These are phyloP conservation scores for Cantharis lateralis DNA, from an alignment of 2,888 invertebrate species.

Conservation along the genomic window DNA sequence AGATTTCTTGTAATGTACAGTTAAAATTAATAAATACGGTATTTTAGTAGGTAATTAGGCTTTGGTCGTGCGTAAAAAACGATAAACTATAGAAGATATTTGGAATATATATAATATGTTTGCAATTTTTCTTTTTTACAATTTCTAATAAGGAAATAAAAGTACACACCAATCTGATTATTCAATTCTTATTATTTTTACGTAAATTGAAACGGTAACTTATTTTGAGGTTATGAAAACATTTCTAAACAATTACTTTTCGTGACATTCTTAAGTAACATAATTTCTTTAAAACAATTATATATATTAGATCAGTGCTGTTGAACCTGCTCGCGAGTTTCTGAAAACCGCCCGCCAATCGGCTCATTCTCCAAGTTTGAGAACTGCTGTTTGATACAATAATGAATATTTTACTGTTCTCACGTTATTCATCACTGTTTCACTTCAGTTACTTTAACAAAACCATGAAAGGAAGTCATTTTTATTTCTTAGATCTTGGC, in stretches of 20 bases:
- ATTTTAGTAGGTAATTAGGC: neutral
- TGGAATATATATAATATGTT: neutral
- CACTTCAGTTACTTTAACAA: constrained; percentile 14
- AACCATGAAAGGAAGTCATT: constrained; percentile 2
- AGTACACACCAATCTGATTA: neutral
- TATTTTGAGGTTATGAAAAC: neutral
- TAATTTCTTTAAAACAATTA: neutral
- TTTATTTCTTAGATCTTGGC: neutral
- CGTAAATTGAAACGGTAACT: neutral
- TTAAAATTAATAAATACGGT: neutral
- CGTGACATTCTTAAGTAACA: neutral
- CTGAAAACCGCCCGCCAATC: neutral
- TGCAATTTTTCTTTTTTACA: neutral
- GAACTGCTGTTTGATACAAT: constrained; percentile 23
- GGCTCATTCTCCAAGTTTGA: neutral
- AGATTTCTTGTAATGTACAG: neutral
- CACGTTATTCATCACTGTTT: constrained; percentile 23
- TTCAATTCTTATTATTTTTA: neutral
- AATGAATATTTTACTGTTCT: constrained; percentile 29
- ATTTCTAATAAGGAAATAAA: neutral
- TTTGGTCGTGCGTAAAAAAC: constrained; percentile 13
- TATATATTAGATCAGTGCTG: neutral
- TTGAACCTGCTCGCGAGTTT: neutral
- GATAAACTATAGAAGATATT: neutral
- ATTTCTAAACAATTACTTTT: neutral